These are phyloP conservation scores for Ariolimax columbianus DNA, from an alignment of 2,888 invertebrate species.

Conservation along the genomic window DNA sequence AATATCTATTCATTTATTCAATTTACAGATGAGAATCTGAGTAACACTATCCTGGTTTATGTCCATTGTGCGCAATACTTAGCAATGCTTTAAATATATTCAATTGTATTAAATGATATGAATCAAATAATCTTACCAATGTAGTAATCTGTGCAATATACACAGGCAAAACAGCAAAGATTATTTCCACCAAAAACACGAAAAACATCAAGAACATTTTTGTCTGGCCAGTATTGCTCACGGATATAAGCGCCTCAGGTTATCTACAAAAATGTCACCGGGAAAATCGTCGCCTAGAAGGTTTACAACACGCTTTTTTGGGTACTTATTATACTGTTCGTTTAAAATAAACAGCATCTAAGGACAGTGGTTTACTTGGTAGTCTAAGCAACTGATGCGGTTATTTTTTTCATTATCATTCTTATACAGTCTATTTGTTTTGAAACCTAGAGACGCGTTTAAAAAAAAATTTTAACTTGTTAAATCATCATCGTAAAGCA, in stretches of 20 bases:
- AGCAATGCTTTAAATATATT: too few relatives aligned
- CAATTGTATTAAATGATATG: not conserved
- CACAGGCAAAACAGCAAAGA: conserved; percentile 62
- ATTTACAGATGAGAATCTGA: too few relatives aligned
- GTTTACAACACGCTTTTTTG: not conserved
- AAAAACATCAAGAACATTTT: conserved; percentile 67
- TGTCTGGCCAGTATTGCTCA: not conserved
- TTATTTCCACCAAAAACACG: conserved; percentile 63
- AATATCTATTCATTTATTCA: too few relatives aligned
- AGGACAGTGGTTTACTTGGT: too few relatives aligned
- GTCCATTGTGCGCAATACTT: not conserved
- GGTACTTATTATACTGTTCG: too few relatives aligned
- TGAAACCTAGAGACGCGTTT: too few relatives aligned
- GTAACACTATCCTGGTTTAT: not conserved
- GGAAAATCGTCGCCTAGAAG: not conserved
- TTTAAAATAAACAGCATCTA: too few relatives aligned
- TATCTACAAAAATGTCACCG: not conserved
- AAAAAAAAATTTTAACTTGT: too few relatives aligned
- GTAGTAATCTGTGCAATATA: conserved; percentile 53
- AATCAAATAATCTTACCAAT: conserved; percentile 48
- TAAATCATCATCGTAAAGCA: too few relatives aligned
- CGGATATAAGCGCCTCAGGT: not conserved
- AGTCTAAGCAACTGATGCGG: too few relatives aligned
- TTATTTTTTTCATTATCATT: too few relatives aligned
- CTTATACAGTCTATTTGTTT: too few relatives aligned